Base-by-base conservation (phyloP, 2,888 invertebrate genomes). In the Melanchra persicariae region DNA sequence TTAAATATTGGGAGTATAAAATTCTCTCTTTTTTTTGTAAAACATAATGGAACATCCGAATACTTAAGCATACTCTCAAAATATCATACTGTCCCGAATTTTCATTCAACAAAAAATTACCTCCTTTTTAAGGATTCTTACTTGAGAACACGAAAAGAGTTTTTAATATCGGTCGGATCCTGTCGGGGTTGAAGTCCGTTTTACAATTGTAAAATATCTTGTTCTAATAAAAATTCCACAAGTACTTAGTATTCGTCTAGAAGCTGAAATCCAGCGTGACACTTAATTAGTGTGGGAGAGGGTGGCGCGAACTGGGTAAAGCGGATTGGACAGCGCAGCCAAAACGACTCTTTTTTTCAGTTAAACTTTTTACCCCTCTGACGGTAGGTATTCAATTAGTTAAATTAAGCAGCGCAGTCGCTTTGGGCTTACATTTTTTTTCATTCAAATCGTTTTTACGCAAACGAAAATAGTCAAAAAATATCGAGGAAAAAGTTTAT, bases 281-380 rank as follows among this genome's bases (percentile, higher is more conserved):
- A 85, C 82, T 86, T 87, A 86, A 84, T 87, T 86, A 84, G 78
- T 70, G 73, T 57, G n/a, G n/a, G n/a, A n/a, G n/a, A n/a, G n/a
- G n/a, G n/a, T n/a, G 63, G 61, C 37, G 15, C 47, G 55, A 40
- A 68, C 65, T 49, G 70, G 55, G 65, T 15, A 67, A 51, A 60
- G 45, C 19, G 59, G 40, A 62, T 63, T 65, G 72, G 73, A 59
- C 61, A 73, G 67, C 40, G 47, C 58, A 68, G 63, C 70, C 72
- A 83, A 81, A 85, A 79, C 70, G 70, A 51, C 12, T 37, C 47
- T 68, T 79, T 85, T n/a, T 85, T 83, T 77, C 58, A 70, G 71
- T 74, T 72, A 76, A 81, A 79, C 74, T 81, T 85, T 86, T 84
- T 82, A 66, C 59, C 74, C 75, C 63, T 76, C 75, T 61, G 63